Percentiles rank a stretch among this genome's conserved stretches.
Evolutionary conservation across 2,888 invertebrate genomes (phyloP).

Genomic region (Tenthredo mesomela): DNA sequence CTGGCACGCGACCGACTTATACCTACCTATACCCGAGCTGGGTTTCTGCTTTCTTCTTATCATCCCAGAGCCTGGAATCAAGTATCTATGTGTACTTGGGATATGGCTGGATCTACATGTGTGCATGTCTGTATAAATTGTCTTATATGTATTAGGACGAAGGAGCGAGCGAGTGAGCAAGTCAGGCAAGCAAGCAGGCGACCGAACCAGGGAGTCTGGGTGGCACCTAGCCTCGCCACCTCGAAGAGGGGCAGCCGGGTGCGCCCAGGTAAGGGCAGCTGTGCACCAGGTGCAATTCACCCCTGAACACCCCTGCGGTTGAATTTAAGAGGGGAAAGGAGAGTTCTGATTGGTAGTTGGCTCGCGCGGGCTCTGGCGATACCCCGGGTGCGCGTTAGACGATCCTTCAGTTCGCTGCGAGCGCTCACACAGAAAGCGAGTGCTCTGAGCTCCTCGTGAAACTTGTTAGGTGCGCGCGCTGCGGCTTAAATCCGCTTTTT

Average conservation of each 20-base stretch:
- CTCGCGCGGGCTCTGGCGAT: constrained; percentile 75
- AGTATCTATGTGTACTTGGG: neutral
- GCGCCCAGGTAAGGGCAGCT: constrained; percentile 74
- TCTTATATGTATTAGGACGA: neutral
- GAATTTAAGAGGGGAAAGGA: constrained; percentile 57
- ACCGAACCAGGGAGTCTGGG: constrained; percentile 52
- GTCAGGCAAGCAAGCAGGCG: constrained; percentile 49
- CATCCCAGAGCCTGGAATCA: constrained; percentile 13
- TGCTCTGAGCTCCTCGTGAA: constrained; percentile 52
- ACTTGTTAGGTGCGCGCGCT: constrained; percentile 31
- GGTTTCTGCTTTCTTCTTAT: constrained; percentile 23
- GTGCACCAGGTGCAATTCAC: constrained; percentile 73
- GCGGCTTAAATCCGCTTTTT: constrained; percentile 44
- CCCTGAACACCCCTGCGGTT: constrained; percentile 54
- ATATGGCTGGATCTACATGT: neutral
- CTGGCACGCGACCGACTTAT: constrained; percentile 39
- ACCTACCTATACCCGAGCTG: neutral
- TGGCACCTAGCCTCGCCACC: constrained; percentile 56
- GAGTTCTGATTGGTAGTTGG: constrained; percentile 70
- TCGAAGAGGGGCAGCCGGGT: constrained; percentile 69
- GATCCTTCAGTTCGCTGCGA: constrained; percentile 74
- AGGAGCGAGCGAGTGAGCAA: neutral
- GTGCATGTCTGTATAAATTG: no score
- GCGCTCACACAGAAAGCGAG: constrained; percentile 64
- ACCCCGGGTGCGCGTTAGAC: constrained; percentile 66